phyloP scores from a whole-genome alignment of 1,140 invertebrate species.

The Anoplophora glabripennis region DNA sequence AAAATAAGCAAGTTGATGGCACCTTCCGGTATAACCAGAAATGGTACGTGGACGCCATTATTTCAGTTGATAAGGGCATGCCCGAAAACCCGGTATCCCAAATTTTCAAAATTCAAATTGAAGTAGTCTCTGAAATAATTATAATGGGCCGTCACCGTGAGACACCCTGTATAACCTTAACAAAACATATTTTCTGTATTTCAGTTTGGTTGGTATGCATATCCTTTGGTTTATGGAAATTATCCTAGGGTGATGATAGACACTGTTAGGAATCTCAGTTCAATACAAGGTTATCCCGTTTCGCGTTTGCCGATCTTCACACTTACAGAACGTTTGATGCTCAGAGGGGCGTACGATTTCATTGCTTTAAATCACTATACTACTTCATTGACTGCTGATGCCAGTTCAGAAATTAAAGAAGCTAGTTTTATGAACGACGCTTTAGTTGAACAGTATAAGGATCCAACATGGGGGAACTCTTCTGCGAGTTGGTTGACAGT shows the following conservation, averaged over 20 bases:
- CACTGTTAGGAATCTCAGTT: slow-evolving; percentile 55
- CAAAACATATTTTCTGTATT: not conserved
- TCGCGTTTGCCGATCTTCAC: slow-evolving; percentile 64
- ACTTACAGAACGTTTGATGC: slow-evolving; percentile 53
- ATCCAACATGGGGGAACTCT: not conserved
- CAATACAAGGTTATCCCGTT: slow-evolving; percentile 53
- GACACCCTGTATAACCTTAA: no score
- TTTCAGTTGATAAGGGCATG: no score
- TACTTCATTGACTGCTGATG: not conserved
- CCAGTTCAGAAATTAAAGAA: no score
- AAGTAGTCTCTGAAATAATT: no score
- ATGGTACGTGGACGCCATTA: no score
- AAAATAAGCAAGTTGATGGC: no score
- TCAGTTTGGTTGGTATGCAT: slow-evolving; percentile 58
- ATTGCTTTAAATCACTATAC: slow-evolving; percentile 60
- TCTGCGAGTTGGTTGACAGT: slow-evolving; percentile 3
- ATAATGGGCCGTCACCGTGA: no score
- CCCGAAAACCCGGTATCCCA: no score
- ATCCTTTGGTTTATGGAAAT: slow-evolving; percentile 64
- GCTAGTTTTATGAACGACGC: no score
- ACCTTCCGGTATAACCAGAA: no score
- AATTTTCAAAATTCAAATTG: no score
- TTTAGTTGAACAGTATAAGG: no score
- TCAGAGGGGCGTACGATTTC: slow-evolving; percentile 61
- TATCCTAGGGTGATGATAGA: slow-evolving; percentile 61